A percentile compares a stretch with the other conserved stretches of the same genome.
These are phyloP conservation scores for Prenolepis imparis DNA, from an alignment of 2,888 invertebrate species.

Conservation along the genomic window DNA sequence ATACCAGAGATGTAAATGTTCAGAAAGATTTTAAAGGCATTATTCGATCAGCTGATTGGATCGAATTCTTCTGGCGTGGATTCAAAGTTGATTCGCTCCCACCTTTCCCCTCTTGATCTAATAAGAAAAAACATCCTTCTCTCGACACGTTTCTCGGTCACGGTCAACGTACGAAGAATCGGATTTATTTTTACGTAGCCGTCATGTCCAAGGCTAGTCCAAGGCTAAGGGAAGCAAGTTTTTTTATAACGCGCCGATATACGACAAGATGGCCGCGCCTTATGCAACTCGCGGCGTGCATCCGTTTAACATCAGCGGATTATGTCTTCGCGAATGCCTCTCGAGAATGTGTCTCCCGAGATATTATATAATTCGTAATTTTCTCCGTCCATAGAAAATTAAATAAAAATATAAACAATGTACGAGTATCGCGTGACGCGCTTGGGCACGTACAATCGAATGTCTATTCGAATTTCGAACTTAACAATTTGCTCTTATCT, in stretches of 20 bases:
- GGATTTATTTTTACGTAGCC: slow-evolving; percentile 63
- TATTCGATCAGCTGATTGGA: slow-evolving; percentile 67
- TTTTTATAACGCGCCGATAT: slow-evolving; percentile 60
- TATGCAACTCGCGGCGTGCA: slow-evolving; percentile 80
- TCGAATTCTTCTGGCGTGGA: slow-evolving; percentile 6
- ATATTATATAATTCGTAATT: slow-evolving; percentile 12
- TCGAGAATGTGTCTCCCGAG: not conserved
- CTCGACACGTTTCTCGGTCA: slow-evolving; percentile 68
- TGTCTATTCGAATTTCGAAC: not conserved
- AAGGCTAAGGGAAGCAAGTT: slow-evolving; percentile 32
- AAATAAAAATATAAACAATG: not conserved
- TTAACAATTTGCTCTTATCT: not conserved
- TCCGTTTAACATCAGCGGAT: not conserved
- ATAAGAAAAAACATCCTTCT: slow-evolving; percentile 64
- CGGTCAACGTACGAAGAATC: slow-evolving; percentile 58
- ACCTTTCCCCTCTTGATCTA: slow-evolving; percentile 54
- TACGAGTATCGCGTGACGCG: not conserved
- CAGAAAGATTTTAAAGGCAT: not conserved
- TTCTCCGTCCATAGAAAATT: not conserved
- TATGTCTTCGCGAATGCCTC: not conserved
- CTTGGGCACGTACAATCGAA: not conserved
- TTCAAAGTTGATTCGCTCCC: slow-evolving; percentile 61
- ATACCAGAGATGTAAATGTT: not conserved
- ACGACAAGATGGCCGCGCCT: slow-evolving; percentile 84
- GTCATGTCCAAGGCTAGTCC: slow-evolving; percentile 54